Evolutionary conservation across 2,888 invertebrate species (phyloP), one percentile per base, ranked within the genome.

Genomic region (Sipha maydis): DNA sequence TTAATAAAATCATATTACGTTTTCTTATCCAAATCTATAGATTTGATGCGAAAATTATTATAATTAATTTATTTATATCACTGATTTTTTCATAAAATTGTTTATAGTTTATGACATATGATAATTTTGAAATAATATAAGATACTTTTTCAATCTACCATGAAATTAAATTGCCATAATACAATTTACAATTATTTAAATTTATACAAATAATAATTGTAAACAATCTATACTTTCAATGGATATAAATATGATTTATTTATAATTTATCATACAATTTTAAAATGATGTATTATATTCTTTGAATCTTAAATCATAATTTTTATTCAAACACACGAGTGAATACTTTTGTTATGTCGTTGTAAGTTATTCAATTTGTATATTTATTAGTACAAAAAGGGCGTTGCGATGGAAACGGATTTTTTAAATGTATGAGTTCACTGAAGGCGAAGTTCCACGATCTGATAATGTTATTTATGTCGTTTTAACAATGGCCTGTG

Each of bases 381-480:
- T 85, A 85, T 85, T 78, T 77, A 78, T 54, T 85, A 85, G 48
- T 69, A 54, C 34, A 77, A 85, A 85, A 85, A 85, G 77, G 77
- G 77, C 85, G 85, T 85, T 78, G 77, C 69, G 85, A 69, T 78
- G 77, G 85, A 77, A 69, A 85, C 69, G 69, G 54, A 85, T 85
- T 85, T 83, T 34, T 85, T 85, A 85, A 85, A 78, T 78, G 48
- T 78, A 85, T n/a, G 77, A 85, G 69, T 85, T 85, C 77, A 78
- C 77, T 48, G 85, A 78, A 77, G 77, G 77, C 78, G 56, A 86
- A 86, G 86, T 86, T 86, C 61, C 67, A 76, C 80, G 82, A 88
- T 88, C 75, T 88, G 88, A 88, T 88, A 82, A 73, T 82, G 41
- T 76, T 88, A 80, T 88, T 82, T 88, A 88, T 88, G 88, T 75